Base-by-base conservation (phyloP, 2,888 invertebrate genomes). In the Idaea biselata region DNA sequence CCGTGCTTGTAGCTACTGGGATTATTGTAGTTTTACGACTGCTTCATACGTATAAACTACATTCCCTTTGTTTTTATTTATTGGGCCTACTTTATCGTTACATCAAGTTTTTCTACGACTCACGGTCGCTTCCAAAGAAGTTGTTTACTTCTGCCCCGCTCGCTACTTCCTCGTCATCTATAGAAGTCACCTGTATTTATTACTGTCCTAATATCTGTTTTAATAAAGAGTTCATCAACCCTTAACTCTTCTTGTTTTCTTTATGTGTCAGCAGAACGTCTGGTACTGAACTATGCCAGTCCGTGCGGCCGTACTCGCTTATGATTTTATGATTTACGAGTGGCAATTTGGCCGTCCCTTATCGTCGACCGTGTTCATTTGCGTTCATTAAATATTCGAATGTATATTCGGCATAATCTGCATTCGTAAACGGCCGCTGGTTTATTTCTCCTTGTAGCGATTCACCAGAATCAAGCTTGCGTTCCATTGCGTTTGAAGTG, bases 321-420 rank as follows among this genome's bases (percentile, higher is more conserved):
- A 69, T 81, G 81, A 78, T 82, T 80, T 80, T 73, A 69, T 81
- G 81, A 78, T 82, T 80, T 80, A 80, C 71, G 77, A 73, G 68
- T 66, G 69, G 73, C 75, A 76, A 80, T 83, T 83, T 78, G 80
- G 77, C 77, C 70, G 74, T 76, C 72, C 73, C 78, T 79, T 83
- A 80, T 82, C 81, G 75, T 77, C 74, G 72, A 76, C 77, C 72
- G 77, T 77, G 75, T 79, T 78, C 81, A 80, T 79, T 81, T 78
- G 76, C 73, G 70, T 77, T 75, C 73, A 76, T 78, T 77, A 73
- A 73, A 79, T 75, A 68, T 67, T 67, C 63, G 64, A 56, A 70
- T 67, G 68, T 68, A 65, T 67, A 63, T 72, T 68, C 67, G 68
- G 64, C 65, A 65, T 68, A 68, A 65, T 65, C 63, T 70, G 59